Percentiles rank a stretch among this genome's conserved stretches.
These are phyloP conservation scores for Stegastes partitus DNA, from an alignment of 2,113 vertebrate genomes.

Conservation along the genomic window DNA sequence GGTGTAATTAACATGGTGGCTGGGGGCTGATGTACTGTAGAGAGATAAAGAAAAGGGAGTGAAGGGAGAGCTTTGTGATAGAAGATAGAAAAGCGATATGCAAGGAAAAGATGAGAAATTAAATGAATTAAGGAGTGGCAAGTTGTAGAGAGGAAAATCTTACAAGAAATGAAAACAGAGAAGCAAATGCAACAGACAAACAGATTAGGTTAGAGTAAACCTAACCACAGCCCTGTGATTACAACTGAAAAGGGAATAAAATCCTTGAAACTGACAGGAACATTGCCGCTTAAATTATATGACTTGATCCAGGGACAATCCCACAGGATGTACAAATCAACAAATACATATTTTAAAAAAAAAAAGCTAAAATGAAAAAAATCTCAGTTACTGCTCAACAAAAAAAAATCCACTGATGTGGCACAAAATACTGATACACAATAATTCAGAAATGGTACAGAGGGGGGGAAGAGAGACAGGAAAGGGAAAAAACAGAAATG, in stretches of 20 bases:
- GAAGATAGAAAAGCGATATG: slow-evolving; percentile 39
- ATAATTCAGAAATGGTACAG: neutral
- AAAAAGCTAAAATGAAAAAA: slow-evolving; percentile 4
- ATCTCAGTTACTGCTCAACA: neutral
- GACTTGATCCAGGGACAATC: neutral
- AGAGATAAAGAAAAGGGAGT: slow-evolving; percentile 50
- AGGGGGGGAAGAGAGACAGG: neutral
- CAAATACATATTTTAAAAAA: neutral
- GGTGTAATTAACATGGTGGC: slow-evolving; percentile 79
- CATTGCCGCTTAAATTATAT: slow-evolving; percentile 5
- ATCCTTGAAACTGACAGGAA: neutral
- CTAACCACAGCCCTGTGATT: neutral
- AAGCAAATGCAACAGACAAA: slow-evolving; percentile 1
- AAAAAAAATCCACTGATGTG: neutral
- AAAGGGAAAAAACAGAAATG: slow-evolving; percentile 7
- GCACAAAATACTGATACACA: slow-evolving; percentile 9
- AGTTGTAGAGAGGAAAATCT: slow-evolving; percentile 8
- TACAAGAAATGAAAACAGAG: neutral
- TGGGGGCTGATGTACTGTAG: slow-evolving; percentile 57
- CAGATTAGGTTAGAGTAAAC: neutral
- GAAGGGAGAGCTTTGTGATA: slow-evolving; percentile 31
- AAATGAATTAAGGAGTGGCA: slow-evolving; percentile 8
- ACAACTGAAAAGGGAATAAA: slow-evolving; percentile 17
- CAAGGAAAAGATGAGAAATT: slow-evolving; percentile 14
- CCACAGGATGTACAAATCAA: slow-evolving; percentile 4